These are phyloP conservation scores for Phoeniculus purpureus DNA, from an alignment of 2,797 vertebrate species.

Conservation along the genomic window DNA sequence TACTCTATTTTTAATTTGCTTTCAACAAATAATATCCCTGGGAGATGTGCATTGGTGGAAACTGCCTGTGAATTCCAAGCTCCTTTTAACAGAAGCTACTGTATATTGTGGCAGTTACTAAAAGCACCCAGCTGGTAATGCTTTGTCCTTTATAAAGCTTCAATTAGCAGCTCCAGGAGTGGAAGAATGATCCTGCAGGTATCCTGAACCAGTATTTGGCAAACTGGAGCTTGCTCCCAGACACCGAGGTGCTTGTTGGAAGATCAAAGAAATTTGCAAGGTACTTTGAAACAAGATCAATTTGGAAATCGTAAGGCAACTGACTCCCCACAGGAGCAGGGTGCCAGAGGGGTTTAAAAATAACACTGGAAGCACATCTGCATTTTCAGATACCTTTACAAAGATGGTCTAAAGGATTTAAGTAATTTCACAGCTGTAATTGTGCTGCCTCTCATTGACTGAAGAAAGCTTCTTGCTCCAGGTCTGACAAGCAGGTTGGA, in stretches of 20 bases:
- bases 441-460: background rate
- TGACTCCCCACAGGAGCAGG: background rate
- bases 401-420: background rate
- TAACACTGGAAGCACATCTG: fast-evolving
- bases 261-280: background rate
- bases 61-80: background rate
- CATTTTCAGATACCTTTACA: background rate
- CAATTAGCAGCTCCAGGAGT: background rate
- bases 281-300: background rate
- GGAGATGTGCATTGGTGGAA: background rate
- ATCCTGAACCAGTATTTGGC: background rate
- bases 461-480: background rate
- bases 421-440: background rate
- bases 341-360: background rate
- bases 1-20: background rate
- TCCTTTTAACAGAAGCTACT: background rate
- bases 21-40: background rate
- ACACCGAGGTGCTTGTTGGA: background rate
- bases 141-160: background rate
- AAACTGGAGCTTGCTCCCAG: background rate
- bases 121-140: background rate
- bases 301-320: background rate
- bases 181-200: background rate
- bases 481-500: background rate
- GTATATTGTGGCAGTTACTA: background rate